Base-by-base conservation (phyloP, 2,797 vertebrate genomes). In the Urosaurus nigricauda region DNA sequence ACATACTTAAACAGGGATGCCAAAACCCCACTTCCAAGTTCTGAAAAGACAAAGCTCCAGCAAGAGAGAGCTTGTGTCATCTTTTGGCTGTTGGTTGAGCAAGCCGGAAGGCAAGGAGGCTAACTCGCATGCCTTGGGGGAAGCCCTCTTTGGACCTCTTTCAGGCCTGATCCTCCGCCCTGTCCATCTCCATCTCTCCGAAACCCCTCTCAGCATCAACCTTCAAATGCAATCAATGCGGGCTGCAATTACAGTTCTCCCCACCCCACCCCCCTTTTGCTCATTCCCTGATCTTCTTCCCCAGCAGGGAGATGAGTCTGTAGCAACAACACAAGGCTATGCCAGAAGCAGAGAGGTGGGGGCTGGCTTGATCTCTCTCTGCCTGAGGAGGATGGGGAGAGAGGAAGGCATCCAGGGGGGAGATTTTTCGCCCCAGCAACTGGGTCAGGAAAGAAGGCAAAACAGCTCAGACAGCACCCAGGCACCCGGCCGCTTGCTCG, bases 391-490 rank as follows among this genome's bases (percentile, higher is more conserved):
- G 35, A 37, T 37, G 53, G 75, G 63, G 7, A 12, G 81, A 37
- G 24, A 24, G 58, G 0, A 37, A 24, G 29, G 58, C 29, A 47
- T 11, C 3, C 2, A 0, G 2, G 26, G 32, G 47, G 29, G 26
- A 56, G 75, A 40, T 63, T 79, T 70, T 87, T 12, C 24, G 19
- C n/a, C 24, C 79, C 0, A 0, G 29, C 63, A 78, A 75, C 65
- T 84, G 77, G 82, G 82, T 87, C 86, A 81, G 24, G n/a, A 35
- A 68, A 84, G 65, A 26, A 78, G 71, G n/a, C 63, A 71, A 58
- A 29, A 7, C 71, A 2, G 11, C 79, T 85, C 83, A 68, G 78
- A 32, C 47, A 29, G 43, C n/a, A 29, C 70, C 78, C 12, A 1
- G 19, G 65, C 47, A 51, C 47, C 47, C 47, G 9, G 47, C 47